Conservation (phyloP, 2,113 vertebrate genomes). For the Lagenorhynchus albirostris region DNA sequence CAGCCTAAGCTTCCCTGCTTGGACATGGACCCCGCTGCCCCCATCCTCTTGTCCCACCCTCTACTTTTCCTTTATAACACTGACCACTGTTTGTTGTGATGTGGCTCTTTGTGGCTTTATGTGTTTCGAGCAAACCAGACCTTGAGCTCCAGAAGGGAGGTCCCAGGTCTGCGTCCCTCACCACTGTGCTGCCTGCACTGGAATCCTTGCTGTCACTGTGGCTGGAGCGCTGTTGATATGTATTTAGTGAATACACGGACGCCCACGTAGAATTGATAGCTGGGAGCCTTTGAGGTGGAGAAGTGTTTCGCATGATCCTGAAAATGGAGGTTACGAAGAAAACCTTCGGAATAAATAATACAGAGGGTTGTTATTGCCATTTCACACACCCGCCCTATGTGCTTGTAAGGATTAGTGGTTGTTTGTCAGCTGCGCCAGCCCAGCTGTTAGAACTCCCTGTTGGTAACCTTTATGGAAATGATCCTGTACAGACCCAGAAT, state of each 20-base stretch:
- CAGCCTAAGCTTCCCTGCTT: neutral
- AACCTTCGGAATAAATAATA: neutral
- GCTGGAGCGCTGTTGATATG: neutral
- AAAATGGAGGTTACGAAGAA: neutral
- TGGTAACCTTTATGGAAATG: neutral
- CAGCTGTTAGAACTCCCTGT: neutral
- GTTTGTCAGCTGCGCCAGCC: neutral
- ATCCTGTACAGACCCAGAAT: neutral
- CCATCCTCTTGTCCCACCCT: too few species aligned
- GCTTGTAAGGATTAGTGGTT: neutral
- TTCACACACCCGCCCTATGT: neutral
- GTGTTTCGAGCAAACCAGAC: neutral
- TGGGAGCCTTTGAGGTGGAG: neutral
- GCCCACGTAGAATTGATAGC: neutral
- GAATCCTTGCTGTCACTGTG: neutral
- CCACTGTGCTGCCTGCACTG: fast-evolving
- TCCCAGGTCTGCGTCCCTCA: neutral
- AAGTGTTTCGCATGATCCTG: neutral
- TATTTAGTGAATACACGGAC: neutral
- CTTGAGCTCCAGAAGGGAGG: neutral
- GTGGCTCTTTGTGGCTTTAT: neutral
- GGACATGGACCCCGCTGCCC: too few species aligned
- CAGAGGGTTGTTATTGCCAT: neutral
- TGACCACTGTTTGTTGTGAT: neutral
- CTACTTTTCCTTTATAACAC: neutral